Evolutionary conservation across 2,888 invertebrate species (phyloP).

Genomic region (Ormyrus labotus): DNA sequence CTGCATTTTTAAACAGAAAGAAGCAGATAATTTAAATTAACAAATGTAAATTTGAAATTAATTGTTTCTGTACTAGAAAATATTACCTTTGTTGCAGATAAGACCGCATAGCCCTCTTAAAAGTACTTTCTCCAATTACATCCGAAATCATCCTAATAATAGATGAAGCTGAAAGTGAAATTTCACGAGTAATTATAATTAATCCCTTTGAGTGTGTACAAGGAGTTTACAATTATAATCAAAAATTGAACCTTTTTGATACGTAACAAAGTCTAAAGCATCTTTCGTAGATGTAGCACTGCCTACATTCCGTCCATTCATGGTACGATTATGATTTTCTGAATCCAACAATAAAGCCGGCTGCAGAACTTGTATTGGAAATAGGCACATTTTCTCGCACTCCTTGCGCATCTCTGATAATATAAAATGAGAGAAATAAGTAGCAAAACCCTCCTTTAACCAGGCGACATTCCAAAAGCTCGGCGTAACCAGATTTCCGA

Average conservation of each 20-base stretch:
- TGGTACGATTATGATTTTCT: constrained; percentile 76
- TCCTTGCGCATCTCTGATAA: constrained; percentile 68
- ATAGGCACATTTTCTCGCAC: constrained; percentile 78
- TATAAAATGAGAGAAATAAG: constrained; percentile 76
- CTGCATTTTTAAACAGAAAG: background rate
- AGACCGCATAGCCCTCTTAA: constrained; percentile 60
- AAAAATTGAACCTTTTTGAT: constrained; percentile 78
- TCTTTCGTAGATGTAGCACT: constrained; percentile 77
- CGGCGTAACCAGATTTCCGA: constrained; percentile 84
- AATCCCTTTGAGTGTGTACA: background rate
- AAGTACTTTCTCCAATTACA: constrained; percentile 58
- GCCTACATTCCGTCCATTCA: constrained; percentile 77
- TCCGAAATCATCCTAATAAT: constrained; percentile 65
- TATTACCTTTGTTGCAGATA: constrained; percentile 64
- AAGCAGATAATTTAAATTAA: background rate
- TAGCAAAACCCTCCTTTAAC: constrained; percentile 87
- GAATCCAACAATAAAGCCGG: constrained; percentile 74
- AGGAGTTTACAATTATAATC: no score
- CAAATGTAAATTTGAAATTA: constrained; percentile 6
- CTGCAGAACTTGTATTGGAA: constrained; percentile 76
- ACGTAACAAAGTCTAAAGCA: constrained; percentile 80
- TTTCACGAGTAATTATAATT: constrained; percentile 9
- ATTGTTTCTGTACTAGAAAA: background rate
- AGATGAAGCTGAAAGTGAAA: constrained; percentile 61
- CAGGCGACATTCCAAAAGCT: constrained; percentile 83